Percentiles rank a stretch among this genome's conserved stretches.
These are phyloP conservation scores for Jacana jacana DNA, from an alignment of 2,113 vertebrate species.

Conservation along the genomic window DNA sequence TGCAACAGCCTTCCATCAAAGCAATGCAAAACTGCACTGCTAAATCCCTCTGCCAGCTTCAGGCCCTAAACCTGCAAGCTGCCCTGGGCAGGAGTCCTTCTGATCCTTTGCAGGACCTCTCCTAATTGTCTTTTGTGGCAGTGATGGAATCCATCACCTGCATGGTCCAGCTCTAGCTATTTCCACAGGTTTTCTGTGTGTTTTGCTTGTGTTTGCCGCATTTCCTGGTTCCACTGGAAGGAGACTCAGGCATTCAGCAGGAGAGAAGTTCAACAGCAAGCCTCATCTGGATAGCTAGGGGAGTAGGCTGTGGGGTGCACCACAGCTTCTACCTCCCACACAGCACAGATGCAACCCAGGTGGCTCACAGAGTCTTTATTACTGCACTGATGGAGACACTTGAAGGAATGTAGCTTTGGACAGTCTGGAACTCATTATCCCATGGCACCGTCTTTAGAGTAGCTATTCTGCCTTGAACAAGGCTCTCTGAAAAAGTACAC, in stretches of 20 bases:
- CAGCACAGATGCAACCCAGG: constrained; percentile 52
- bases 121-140: neutral
- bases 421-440: constrained; percentile 51
- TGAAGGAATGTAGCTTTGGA: constrained; percentile 40
- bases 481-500: neutral
- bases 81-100: neutral
- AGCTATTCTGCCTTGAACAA: neutral
- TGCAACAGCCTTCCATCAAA: neutral
- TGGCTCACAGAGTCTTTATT: constrained; percentile 1
- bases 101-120: neutral
- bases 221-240: neutral
- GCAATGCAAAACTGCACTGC: neutral
- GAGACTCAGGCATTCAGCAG: neutral
- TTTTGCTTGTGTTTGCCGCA: neutral
- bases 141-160: neutral
- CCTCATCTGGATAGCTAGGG: neutral
- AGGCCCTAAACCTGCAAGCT: neutral
- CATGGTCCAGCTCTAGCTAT: neutral
- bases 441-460: neutral
- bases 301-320: neutral
- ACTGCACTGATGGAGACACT: neutral
- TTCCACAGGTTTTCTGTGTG: neutral
- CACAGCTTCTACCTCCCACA: constrained; percentile 19
- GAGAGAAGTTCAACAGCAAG: neutral
- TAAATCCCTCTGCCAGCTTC: neutral